Evolutionary conservation across 2,113 vertebrate species (phyloP), one percentile per base, ranked within the genome.

Genomic region (Coreoperca whiteheadi): DNA sequence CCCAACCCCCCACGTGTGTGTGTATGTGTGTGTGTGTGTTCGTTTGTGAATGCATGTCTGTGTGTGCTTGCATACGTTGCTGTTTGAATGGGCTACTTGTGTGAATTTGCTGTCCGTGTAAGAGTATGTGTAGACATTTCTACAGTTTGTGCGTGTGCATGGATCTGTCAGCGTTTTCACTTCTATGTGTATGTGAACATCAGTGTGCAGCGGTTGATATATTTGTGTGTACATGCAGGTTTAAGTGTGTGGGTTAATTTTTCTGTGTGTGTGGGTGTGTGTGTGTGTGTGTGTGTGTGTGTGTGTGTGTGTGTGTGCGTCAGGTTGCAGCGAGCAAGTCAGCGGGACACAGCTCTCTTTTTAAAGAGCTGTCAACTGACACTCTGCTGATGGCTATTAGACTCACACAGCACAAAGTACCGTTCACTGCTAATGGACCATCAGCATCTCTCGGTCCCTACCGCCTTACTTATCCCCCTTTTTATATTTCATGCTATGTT

Each of bases 61-160:
- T 83, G 72, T 82, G 81, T 39, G 76, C 43, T n/a, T 43, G 77
- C 77, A 67, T 84, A 61, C 66, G 10, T 70, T 12, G 20, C 74
- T 14, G 14, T 68, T 77, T 89, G 72, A 86, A 92, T 84, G 20
- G 84, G 72, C 71, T 14, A 2, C 84, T 81, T 90, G 84, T 90
- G 78, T 79, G 64, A 77, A 32, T 65, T 56, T 60, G 21, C 80
- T 37, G 63, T 10, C 32, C 67, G 41, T 67, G n/a, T 46, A 9
- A 12, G 23, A 74, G 57, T 39, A 14, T 77, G 50, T 77, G 65
- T 56, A 10, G 59, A 75, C 11, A 9, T 64, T 69, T 77, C 15
- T 23, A 14, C 56, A 51, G 46, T 50, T 32, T 53, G 39, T 46
- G 64, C 57, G 25, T 57, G 61, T 61, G 39, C 30, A 25, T 67